Base-by-base conservation (phyloP, 2,888 invertebrate species). In the Steinernema carpocapsae region DNA sequence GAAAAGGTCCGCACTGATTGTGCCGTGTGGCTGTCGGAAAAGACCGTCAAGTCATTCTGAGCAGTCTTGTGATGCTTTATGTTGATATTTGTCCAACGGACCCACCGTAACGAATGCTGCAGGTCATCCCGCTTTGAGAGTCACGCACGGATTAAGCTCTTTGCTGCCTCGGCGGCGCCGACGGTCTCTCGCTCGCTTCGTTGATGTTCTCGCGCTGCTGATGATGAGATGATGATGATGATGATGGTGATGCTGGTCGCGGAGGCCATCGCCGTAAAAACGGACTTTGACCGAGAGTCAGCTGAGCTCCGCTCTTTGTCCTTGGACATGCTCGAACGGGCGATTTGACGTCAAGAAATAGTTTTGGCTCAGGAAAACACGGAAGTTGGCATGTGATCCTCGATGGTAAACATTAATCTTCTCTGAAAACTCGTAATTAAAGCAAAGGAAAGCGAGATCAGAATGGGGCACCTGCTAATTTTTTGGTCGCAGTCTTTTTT, bases 91-190 rank as follows among this genome's bases (percentile, higher is more conserved):
- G 64, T 64, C 64, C 64, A 64, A 64, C 32, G 26, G 32, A 32
- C 12, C 37, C 64, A 64, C 64, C 64, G 64, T 64, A 64, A 12
- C 64, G 64, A 19, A 29, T 37, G 64, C 32, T 14, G 64, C 64
- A 64, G 64, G 64, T 64, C 64, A 64, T 32, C 64, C 64, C 64
- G 64, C 64, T 14, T 64, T 64, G 64, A 32, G 64, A 64, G 64
- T 64, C 64, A 64, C 32, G 64, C 64, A 32, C 64, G 64, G 32
- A 26, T 64, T 64, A 32, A 32, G 64, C 32, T 64, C 64, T 17
- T 32, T 14, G 37, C 37, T 3, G 37, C 4, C 37, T 37, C 37
- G 37, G 37, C 22, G 22, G 22, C 12, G 24, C 48, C 19, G 12
- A 22, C 22, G 1, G 24, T 22, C 52, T 6, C 24, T 19, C 24